phyloP scores from a whole-genome alignment of 53 echinoderm and acorn worm species.

The Henricia sp. region DNA sequence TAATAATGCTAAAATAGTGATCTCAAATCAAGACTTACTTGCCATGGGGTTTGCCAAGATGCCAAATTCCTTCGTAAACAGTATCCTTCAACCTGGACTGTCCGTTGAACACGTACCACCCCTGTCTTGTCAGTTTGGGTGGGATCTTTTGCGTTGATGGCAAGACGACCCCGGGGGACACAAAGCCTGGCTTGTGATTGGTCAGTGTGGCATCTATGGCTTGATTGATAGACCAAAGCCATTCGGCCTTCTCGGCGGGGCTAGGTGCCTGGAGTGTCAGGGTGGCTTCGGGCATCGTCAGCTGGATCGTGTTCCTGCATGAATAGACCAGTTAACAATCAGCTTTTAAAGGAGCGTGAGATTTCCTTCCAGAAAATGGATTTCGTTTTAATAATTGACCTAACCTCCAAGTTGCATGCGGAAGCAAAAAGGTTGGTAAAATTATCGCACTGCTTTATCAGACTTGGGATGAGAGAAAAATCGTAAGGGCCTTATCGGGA shows the following conservation, averaged over 20 bases:
- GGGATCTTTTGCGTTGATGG: constrained; percentile 70
- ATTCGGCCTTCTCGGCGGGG: constrained; percentile 87
- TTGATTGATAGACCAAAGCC: constrained; percentile 96
- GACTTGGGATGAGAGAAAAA: too few relatives aligned
- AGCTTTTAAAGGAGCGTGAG: too few relatives aligned
- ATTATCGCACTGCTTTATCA: too few relatives aligned
- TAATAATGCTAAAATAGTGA: background rate
- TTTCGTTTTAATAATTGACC: too few relatives aligned
- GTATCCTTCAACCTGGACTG: constrained; percentile 79
- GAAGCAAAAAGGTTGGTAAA: too few relatives aligned
- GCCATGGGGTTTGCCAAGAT: constrained; percentile 91
- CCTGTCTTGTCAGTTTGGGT: constrained; percentile 85
- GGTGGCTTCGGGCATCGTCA: constrained; percentile 82
- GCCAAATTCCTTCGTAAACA: constrained; percentile 90
- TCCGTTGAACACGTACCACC: constrained; percentile 74
- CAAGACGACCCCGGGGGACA: constrained; percentile 31
- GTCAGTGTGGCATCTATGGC: constrained; percentile 85
- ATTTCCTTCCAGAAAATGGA: too few relatives aligned
- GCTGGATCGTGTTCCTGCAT: constrained; percentile 85
- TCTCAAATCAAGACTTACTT: constrained; percentile 61
- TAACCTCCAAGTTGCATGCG: too few relatives aligned
- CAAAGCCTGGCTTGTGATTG: constrained; percentile 65
- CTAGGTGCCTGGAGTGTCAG: constrained; percentile 71
- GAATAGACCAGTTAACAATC: too few relatives aligned
- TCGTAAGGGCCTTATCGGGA: too few relatives aligned